Base-by-base conservation (phyloP, 1,140 invertebrate genomes). In the Brachystomella parvula region DNA sequence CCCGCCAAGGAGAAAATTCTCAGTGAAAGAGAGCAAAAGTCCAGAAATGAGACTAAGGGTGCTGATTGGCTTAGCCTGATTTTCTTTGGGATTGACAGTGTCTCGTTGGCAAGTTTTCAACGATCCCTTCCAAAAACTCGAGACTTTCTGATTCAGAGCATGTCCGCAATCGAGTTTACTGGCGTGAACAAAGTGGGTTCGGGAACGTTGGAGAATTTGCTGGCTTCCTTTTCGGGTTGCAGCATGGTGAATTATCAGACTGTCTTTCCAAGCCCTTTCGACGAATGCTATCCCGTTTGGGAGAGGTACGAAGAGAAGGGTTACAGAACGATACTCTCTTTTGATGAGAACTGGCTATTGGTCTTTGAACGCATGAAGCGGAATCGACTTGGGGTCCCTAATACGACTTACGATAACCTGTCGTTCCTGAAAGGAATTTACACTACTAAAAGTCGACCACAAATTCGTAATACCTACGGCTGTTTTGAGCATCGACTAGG, bases 401-500 rank as follows among this genome's bases (percentile, higher is more conserved):
- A 53, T 26, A 9, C 59, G 69, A 2, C 71, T 69, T 35, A 79
- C 79, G 2, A 78, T 77, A 0, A 75, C 79, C 63, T 78, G 76
- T 67, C 78, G 78, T 68, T 67, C 75, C 19, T 26, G 30, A 63
- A 63, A 65, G 67, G 60, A 44, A 63, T 63, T 47, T 61, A 3
- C 57, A 67, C 33, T 21, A n/a, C n/a, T n/a, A n/a, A n/a, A n/a
- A n/a, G n/a, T n/a, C n/a, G n/a, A n/a, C 47, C 35, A 59, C 35
- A 15, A 35, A 2, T 26, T 31, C 32, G 0, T 56, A 65, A 32
- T 32, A 61, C 24, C 47, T 53, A 19, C 49, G 49, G 49, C 21
- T 53, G 49, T 26, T 53, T 19, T 26, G 49, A 53, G 24, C 49
- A 53, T 24, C 12, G 24, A 24, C 24, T 53, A 6, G 49, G 15